phyloP scores from a whole-genome alignment of 2,113 vertebrate genomes.

The Oreochromis spilurus region DNA sequence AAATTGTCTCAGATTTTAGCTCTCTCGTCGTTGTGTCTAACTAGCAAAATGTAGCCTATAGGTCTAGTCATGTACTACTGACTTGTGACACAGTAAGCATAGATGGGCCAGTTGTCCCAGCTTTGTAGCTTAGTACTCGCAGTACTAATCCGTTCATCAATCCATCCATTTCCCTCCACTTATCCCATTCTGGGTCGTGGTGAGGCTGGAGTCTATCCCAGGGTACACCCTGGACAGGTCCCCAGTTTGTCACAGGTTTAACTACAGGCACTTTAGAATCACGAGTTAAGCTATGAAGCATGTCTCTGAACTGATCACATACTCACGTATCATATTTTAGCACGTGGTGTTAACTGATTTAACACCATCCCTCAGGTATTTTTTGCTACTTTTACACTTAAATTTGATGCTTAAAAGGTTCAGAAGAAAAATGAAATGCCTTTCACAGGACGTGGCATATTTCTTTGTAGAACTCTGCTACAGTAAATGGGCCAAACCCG shows the following conservation, averaged over 20 bases:
- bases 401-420: not conserved
- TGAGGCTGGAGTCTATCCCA: not conserved
- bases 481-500: not conserved
- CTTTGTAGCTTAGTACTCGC: not conserved
- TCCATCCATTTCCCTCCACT: not conserved
- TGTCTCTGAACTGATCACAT: not conserved
- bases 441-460: not conserved
- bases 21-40: not conserved
- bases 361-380: not conserved
- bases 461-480: not conserved
- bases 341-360: not conserved
- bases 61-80: not conserved
- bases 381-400: not conserved
- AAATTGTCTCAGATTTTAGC: not conserved
- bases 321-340: not conserved
- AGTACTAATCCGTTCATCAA: not conserved
- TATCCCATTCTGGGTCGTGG: not conserved
- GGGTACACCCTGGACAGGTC: not conserved
- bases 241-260: not conserved
- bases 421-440: not conserved
- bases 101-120: not conserved
- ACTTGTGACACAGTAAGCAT: not conserved
- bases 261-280: not conserved
- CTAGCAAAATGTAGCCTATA: not conserved
- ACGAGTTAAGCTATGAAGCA: not conserved